phyloP scores from a whole-genome alignment of 2,888 invertebrate species.

The Acanthopleura granulata region DNA sequence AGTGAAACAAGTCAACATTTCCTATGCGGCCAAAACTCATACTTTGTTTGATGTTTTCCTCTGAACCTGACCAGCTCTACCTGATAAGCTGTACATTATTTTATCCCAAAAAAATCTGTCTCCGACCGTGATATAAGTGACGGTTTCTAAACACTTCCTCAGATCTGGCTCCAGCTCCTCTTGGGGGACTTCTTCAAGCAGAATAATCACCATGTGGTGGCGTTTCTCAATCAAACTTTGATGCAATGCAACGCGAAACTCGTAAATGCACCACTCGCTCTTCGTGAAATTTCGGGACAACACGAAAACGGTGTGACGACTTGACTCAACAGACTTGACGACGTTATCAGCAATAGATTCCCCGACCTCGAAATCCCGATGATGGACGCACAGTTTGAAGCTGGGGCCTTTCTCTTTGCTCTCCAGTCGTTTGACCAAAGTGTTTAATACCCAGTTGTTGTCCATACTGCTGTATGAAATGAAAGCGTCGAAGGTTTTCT shows the following conservation, averaged over 20 bases:
- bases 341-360: conserved; percentile 84
- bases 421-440: conserved; percentile 85
- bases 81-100: conserved; percentile 81
- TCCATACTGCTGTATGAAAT: conserved; percentile 91
- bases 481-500: conserved; percentile 82
- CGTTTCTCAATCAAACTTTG: conserved; percentile 81
- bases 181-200: conserved; percentile 85
- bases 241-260: conserved; percentile 89
- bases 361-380: conserved; percentile 52
- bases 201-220: conserved; percentile 83
- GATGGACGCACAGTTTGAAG: conserved; percentile 40
- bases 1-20: too few species aligned
- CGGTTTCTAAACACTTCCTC: conserved; percentile 86
- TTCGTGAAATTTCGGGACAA: conserved; percentile 90
- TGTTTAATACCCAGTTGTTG: conserved; percentile 87
- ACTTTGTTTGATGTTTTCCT: too few species aligned
- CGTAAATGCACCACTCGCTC: conserved; percentile 91
- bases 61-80: neutral
- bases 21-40: too few species aligned
- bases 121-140: conserved; percentile 86
- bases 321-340: conserved; percentile 87
- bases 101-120: conserved; percentile 96
- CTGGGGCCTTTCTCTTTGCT: conserved; percentile 83
- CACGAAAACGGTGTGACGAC: conserved; percentile 87
- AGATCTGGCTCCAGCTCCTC: conserved; percentile 88